Base-by-base conservation (phyloP, 1,140 invertebrate genomes). In the Cecropterus lyciades region DNA sequence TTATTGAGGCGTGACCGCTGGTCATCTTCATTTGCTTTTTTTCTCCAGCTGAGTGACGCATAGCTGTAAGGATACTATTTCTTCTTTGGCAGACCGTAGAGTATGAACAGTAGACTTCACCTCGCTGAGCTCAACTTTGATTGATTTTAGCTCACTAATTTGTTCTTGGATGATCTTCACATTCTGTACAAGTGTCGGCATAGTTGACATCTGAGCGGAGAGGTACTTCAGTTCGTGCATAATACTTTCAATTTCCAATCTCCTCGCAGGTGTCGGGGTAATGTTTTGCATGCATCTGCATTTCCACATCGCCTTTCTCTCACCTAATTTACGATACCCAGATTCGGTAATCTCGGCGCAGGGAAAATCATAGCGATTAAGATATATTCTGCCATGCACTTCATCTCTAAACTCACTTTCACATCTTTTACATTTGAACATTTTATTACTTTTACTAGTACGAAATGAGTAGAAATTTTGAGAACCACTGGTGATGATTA, bases 1-100 rank as follows among this genome's bases (percentile, higher is more conserved):
- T 77, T 77, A 17, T 74, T 74, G 17, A 74, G 17, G 2, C 69
- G 64, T 1, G 53, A 57, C n/a, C 67, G 68, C 16, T 74, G 72
- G 3, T 77, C 67, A 11, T 33, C 56, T 11, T 74, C 72, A 0
- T 16, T 37, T 24, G 20, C 20, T 24, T 24, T 24, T 5, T 24
- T 24, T 24, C n/a, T 24, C 20, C 20, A 24, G 5, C 5, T 24
- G 20, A 3, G 20, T 24, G 5, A 24, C 20, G 20, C 20, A 5
- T 5, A 24, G 5, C 20, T 24, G 20, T 24, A 24, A 24, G 5
- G 20, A 24, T 24, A 5, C 1, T 24, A 24, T 24, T 24, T 24
- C 20, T 5, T 24, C 20, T 5, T 24, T 1, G 20, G 20, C 20
- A 24, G 20, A 24, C 20, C 20, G 20, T 24, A 24, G 20, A 24